A percentile compares a stretch with the other conserved stretches of the same genome.
Conservation (phyloP, 2,888 invertebrate genomes). For the Eugnorisma glareosa region DNA sequence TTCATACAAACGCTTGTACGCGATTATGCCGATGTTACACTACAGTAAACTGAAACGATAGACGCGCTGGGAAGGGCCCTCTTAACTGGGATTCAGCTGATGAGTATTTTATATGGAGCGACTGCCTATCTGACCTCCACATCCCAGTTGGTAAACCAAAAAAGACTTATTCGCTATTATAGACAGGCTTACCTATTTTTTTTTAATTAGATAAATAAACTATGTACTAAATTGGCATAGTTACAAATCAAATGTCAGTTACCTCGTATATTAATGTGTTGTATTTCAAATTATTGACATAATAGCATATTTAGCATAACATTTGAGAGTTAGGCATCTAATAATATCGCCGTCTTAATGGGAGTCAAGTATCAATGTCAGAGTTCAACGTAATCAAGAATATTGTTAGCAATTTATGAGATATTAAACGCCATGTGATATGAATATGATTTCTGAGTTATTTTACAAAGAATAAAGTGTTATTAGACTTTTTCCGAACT, state of each 20-base stretch:
- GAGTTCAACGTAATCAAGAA: slow-evolving; percentile 58
- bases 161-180: no score
- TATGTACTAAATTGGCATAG: not conserved
- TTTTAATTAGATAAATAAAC: not conserved
- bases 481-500: no score
- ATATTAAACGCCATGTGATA: slow-evolving; percentile 25
- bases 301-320: slow-evolving; percentile 48
- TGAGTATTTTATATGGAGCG: no score
- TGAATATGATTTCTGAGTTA: slow-evolving; percentile 27
- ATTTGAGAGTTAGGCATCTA: slow-evolving; percentile 38
- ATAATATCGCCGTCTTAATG: slow-evolving; percentile 27
- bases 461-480: not conserved
- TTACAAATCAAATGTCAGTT: not conserved
- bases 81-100: no score
- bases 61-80: no score
- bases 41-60: no score
- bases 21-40: no score
- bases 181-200: not conserved
- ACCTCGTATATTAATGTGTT: not conserved
- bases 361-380: slow-evolving; percentile 60
- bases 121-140: no score
- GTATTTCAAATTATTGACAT: slow-evolving; percentile 39
- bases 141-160: no score
- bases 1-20: no score
- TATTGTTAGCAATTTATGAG: slow-evolving; percentile 58